Conservation (phyloP, 2,113 vertebrate species). For the Ailuropoda melanoleuca region DNA sequence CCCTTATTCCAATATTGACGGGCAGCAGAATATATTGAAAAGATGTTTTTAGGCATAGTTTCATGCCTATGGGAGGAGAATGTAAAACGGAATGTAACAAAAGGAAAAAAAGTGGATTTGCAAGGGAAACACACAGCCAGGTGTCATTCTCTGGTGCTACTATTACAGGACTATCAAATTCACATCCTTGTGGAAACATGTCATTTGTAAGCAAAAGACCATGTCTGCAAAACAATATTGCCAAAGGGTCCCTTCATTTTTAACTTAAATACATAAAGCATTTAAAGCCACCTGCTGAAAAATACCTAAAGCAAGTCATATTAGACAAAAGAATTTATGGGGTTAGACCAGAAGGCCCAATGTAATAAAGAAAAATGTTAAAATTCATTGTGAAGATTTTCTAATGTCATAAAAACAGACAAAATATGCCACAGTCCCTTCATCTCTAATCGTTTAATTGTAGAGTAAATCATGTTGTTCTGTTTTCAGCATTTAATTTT, state of each 20-base stretch:
- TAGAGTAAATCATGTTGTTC: slow-evolving; percentile 67
- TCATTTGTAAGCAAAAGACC: background rate
- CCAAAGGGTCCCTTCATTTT: background rate
- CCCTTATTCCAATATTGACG: slow-evolving; percentile 7
- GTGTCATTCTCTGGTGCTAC: accelerated
- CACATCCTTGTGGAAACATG: background rate
- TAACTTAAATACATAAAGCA: background rate
- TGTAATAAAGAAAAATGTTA: slow-evolving; percentile 50
- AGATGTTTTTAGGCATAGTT: background rate
- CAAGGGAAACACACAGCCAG: accelerated
- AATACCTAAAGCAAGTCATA: background rate
- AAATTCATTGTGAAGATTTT: slow-evolving; percentile 55
- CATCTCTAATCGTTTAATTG: slow-evolving; percentile 70
- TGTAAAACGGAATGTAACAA: background rate
- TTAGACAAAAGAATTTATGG: background rate
- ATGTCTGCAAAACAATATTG: background rate
- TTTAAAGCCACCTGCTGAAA: background rate
- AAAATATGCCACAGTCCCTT: slow-evolving; percentile 35
- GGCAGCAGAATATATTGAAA: background rate
- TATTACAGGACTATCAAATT: background rate
- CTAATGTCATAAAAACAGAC: slow-evolving; percentile 26
- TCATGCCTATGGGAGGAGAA: accelerated
- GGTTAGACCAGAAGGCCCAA: background rate
- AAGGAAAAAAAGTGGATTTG: background rate
- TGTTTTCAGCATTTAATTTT: slow-evolving; percentile 76